Conservation (phyloP, 2,797 vertebrate genomes). For the Neosilurus hyrtlii region DNA sequence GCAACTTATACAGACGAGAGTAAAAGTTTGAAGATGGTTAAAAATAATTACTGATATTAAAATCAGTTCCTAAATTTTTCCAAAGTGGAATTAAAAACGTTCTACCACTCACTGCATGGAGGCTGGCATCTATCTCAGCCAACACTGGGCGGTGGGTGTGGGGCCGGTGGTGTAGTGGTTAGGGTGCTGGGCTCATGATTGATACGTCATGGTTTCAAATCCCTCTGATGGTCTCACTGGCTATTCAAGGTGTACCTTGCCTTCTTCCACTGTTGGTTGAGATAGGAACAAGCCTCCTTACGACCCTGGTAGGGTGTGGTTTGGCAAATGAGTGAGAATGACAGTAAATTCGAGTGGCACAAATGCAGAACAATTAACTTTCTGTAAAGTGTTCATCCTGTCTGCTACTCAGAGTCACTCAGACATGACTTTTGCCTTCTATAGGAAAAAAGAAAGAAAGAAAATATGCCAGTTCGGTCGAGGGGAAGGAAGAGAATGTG, state of each 20-base stretch:
- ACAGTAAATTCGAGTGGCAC: too few relatives aligned
- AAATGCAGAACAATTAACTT: neutral
- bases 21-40: neutral
- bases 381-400: neutral
- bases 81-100: neutral
- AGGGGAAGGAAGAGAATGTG: neutral
- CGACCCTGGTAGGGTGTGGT: too few relatives aligned
- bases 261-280: too few relatives aligned
- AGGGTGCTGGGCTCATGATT: too few relatives aligned
- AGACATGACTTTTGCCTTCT: conserved; percentile 1
- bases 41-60: neutral
- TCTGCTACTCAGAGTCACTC: conserved; percentile 1
- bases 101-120: neutral
- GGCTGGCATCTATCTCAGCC: too few relatives aligned
- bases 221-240: too few relatives aligned
- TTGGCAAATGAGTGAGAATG: too few relatives aligned
- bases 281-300: too few relatives aligned
- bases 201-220: too few relatives aligned
- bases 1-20: neutral
- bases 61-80: neutral
- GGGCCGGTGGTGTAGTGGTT: too few relatives aligned
- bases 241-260: too few relatives aligned
- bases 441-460: neutral
- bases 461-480: neutral
- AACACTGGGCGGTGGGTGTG: too few relatives aligned